A percentile compares a stretch with the other conserved stretches of the same genome.
phyloP scores from a whole-genome alignment of 2,797 vertebrate species.

The Phrynocephalus vlangalii region DNA sequence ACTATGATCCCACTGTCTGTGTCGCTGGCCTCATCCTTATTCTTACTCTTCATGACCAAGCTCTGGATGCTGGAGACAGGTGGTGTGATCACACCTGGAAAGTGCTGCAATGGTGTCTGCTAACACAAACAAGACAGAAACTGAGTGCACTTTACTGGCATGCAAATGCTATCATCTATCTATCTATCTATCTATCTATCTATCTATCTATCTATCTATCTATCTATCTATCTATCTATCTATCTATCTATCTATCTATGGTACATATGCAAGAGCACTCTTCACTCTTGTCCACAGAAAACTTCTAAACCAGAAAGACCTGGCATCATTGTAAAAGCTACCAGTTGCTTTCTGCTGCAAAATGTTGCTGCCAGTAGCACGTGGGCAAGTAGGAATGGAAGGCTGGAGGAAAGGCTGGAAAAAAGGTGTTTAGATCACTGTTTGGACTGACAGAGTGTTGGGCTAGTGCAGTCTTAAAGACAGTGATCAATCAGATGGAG shows the following conservation, averaged over 20 bases:
- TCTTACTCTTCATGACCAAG: slow-evolving; percentile 46
- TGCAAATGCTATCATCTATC: no score
- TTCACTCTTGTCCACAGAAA: not conserved
- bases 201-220: no score
- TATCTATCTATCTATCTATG: no score
- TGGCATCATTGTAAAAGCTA: not conserved
- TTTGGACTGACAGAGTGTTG: no score
- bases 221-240: no score
- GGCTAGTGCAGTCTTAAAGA: no score
- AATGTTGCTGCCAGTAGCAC: not conserved
- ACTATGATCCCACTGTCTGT: slow-evolving; percentile 90
- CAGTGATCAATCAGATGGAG: no score
- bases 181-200: no score
- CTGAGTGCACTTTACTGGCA: not conserved
- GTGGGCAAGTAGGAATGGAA: not conserved
- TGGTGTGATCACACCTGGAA: not conserved
- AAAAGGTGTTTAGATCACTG: no score
- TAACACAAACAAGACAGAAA: slow-evolving; percentile 14
- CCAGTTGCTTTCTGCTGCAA: not conserved
- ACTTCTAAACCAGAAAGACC: not conserved
- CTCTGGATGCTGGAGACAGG: not conserved
- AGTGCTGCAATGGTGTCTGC: not conserved
- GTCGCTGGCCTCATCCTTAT: slow-evolving; percentile 88
- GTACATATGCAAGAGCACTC: not conserved
- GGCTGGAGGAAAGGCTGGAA: not conserved